Base-by-base conservation (phyloP, 2,888 invertebrate genomes). In the Scaptomyza parva region DNA sequence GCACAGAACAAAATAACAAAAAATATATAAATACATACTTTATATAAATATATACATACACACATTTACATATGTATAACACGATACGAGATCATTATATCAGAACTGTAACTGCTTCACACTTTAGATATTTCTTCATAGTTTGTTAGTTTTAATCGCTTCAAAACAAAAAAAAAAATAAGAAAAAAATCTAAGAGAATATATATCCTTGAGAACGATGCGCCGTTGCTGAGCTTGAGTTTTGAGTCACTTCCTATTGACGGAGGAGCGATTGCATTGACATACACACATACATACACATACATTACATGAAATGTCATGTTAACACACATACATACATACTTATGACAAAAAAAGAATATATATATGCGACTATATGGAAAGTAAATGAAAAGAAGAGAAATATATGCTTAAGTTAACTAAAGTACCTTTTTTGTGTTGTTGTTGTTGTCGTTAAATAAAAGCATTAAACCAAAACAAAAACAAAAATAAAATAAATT, bases 351-450 rank as follows among this genome's bases (percentile, higher is more conserved):
- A 57, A 45, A 59, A 44, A 50, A 39, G 47, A 52, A 33, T 33
- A 33, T 33, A 33, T 24, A 48, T 20, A 61, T 55, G 65, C 50
- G 40, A 58, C 45, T 30, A 62, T 58, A 70, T 54, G 50, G 26
- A 60, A 48, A 55, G 37, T 48, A 55, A 52, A 60, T 52, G 22
- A 51, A 52, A 51, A 52, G 17, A 24, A 40, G 50, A 28, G 35
- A 48, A 40, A 57, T 54, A 63, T 73, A 76, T 63, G 76, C 79
- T 66, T 76, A 78, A 82, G 79, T 79, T 79, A 82, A 78, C 83
- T 78, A 82, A 78, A 83, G 78, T 82, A 60, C 83, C 83, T 76
- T 76, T 74, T 74, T 76, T 78, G 79, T 78, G 76, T 70, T 76
- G 79, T 76, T 76, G 76, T 78, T 79, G 72, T 76, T 79, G 64